phyloP scores from a whole-genome alignment of 2,888 invertebrate genomes.

The Drosophila tanythrix region DNA sequence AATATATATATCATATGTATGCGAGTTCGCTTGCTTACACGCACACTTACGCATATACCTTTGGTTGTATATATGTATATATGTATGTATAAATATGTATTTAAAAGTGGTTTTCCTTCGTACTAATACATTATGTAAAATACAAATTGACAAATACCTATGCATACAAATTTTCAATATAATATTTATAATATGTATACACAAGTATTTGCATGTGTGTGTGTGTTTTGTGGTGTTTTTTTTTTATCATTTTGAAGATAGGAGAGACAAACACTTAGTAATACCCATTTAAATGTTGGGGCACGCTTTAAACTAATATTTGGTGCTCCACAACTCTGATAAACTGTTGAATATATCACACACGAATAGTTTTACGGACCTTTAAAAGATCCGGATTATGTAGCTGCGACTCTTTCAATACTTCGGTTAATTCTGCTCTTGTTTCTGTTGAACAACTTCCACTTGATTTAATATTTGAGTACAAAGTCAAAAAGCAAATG shows the following conservation, averaged over 20 bases:
- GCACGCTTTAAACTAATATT: conserved; percentile 12
- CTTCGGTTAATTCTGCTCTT: background rate
- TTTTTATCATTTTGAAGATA: background rate
- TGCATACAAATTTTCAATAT: background rate
- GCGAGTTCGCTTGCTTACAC: conserved; percentile 13
- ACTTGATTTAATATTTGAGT: background rate
- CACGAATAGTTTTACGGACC: background rate
- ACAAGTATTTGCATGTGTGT: conserved; percentile 4
- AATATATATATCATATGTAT: conserved; percentile 32
- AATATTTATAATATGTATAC: background rate
- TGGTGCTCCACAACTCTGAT: conserved; percentile 21
- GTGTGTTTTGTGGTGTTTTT: background rate
- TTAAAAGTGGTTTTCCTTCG: conserved; percentile 28
- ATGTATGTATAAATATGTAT: conserved; percentile 34
- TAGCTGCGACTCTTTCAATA: background rate
- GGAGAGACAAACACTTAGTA: conserved; percentile 3
- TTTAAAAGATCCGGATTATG: background rate
- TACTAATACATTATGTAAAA: conserved; percentile 29
- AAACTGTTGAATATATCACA: conserved; percentile 9
- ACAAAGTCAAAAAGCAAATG: background rate
- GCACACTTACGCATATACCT: conserved; percentile 20
- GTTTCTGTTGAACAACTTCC: background rate
- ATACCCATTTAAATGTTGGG: conserved; percentile 13
- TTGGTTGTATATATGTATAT: conserved; percentile 4
- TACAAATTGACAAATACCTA: conserved; percentile 32